phyloP scores from a whole-genome alignment of 1,140 invertebrate genomes.

The Meloidogyne floridensis region DNA sequence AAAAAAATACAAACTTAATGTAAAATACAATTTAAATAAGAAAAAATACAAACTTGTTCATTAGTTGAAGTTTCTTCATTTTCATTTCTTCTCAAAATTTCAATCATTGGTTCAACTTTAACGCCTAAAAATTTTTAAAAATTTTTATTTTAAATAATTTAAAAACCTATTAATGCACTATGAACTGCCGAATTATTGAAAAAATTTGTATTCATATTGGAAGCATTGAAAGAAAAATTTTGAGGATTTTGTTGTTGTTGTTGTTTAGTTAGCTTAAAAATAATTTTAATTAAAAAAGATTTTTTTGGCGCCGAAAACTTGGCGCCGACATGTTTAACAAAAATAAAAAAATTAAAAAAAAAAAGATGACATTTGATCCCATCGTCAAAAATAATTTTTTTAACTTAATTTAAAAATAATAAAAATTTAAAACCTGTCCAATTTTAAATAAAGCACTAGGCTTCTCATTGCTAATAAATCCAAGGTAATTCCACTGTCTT shows the following conservation, averaged over 20 bases:
- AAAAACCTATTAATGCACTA: slow-evolving; percentile 11
- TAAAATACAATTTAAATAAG: too few species aligned
- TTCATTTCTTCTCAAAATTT: slow-evolving; percentile 26
- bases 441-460: slow-evolving; percentile 49
- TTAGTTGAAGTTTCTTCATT: slow-evolving; percentile 37
- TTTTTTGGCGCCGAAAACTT: too few species aligned
- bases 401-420: not conserved
- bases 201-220: not conserved
- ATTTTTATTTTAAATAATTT: not conserved
- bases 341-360: too few species aligned
- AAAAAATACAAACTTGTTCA: slow-evolving; percentile 30
- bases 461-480: slow-evolving; percentile 45
- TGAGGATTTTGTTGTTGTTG: not conserved
- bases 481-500: slow-evolving; percentile 38
- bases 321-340: too few species aligned
- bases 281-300: too few species aligned
- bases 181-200: not conserved
- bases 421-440: slow-evolving; percentile 33
- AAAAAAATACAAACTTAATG: too few species aligned
- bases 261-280: not conserved
- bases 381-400: too few species aligned
- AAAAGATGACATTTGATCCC: too few species aligned
- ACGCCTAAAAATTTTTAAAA: not conserved
- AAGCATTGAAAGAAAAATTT: not conserved
- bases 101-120: slow-evolving; percentile 43